These are phyloP conservation scores for Sarcoramphus papa DNA, from an alignment of 2,797 vertebrate genomes.

Conservation along the genomic window DNA sequence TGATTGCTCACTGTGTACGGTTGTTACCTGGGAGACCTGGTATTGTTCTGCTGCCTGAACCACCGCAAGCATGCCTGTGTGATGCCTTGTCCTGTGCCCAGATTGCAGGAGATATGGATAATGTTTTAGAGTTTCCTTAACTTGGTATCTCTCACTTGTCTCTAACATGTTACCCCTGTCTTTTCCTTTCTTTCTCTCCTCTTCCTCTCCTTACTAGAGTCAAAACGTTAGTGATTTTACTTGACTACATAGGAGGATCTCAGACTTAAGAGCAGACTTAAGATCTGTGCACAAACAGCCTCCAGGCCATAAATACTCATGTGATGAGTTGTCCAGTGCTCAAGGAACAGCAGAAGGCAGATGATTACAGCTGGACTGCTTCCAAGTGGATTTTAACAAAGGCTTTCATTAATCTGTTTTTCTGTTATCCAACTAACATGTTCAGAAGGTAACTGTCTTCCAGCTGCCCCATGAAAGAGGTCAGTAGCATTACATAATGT, in stretches of 20 bases:
- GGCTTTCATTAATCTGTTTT: conserved; percentile 44
- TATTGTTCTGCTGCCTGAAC: not conserved
- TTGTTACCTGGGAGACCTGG: conserved; percentile 15
- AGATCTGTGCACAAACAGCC: not conserved
- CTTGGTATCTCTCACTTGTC: not conserved
- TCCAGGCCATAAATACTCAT: not conserved
- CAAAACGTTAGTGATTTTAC: conserved; percentile 14
- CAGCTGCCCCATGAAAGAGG: conserved; percentile 41
- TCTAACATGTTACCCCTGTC: conserved; percentile 40
- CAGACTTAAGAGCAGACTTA: conserved; percentile 33
- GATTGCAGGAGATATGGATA: not conserved
- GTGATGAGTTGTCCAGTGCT: conserved; percentile 28
- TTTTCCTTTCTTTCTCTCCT: conserved; percentile 54
- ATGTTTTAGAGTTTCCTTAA: conserved; percentile 14
- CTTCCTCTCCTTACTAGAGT: conserved; percentile 43
- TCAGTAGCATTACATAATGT: conserved; percentile 20
- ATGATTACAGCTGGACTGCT: conserved; percentile 21
- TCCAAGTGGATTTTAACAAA: conserved; percentile 46
- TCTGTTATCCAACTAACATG: conserved; percentile 31
- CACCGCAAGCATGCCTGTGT: not conserved
- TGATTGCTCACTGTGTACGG: not conserved
- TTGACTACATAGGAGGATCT: conserved; percentile 17
- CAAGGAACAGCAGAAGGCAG: conserved; percentile 34
- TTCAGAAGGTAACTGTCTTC: conserved; percentile 45
- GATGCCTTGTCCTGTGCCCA: not conserved